Evolutionary conservation across 23 tunicate species (phyloP).

Genomic region (Halocynthia roretzi): DNA sequence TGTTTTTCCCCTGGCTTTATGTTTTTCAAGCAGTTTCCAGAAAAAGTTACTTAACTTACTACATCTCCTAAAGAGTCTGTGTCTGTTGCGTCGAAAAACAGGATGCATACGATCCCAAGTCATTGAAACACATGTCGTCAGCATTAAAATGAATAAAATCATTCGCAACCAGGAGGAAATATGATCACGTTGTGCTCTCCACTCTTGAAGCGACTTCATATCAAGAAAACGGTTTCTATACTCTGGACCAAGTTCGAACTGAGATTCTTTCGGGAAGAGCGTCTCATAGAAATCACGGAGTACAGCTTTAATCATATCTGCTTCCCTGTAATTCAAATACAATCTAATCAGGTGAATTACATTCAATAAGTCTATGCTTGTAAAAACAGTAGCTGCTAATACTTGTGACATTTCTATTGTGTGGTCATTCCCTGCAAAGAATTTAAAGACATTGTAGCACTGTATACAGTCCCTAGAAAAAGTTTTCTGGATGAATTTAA

Average conservation of each 20-base stretch:
- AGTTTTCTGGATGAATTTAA: no score
- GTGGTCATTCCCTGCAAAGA: no score
- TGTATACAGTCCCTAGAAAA: no score
- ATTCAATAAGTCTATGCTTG: no score
- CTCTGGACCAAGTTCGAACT: conserved; percentile 63
- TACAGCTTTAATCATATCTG: conserved; percentile 63
- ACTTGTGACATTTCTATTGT: no score
- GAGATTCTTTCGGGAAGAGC: conserved; percentile 65
- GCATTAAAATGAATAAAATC: conserved; percentile 22
- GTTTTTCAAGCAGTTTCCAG: not conserved
- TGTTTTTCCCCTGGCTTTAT: not conserved
- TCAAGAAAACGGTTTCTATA: conserved; percentile 65
- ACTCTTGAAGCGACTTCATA: conserved; percentile 29
- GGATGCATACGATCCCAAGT: conserved; percentile 49
- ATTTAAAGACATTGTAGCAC: no score
- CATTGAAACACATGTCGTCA: conserved; percentile 39
- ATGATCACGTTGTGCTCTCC: conserved; percentile 39
- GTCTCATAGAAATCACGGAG: conserved; percentile 75
- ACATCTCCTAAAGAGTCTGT: conserved; percentile 9
- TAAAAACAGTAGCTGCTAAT: no score
- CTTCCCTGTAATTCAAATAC: conserved; percentile 37
- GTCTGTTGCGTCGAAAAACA: conserved; percentile 25
- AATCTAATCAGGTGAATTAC: not conserved
- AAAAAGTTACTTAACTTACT: not conserved
- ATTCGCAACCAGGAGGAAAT: conserved; percentile 35